phyloP scores from a whole-genome alignment of 2,888 invertebrate species.

The Hymenopus coronatus region DNA sequence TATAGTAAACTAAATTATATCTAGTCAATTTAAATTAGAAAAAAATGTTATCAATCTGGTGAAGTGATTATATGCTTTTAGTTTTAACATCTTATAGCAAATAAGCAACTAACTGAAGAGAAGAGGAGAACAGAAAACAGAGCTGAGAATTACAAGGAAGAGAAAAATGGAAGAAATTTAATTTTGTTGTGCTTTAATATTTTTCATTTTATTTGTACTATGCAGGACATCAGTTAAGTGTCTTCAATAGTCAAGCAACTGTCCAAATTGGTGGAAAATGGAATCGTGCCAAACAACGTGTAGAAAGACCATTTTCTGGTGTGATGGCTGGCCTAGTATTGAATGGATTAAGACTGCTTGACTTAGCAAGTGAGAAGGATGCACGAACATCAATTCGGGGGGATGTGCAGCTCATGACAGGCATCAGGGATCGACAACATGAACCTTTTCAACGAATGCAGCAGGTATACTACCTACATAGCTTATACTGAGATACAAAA shows the following conservation, averaged over 20 bases:
- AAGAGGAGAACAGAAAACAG: too few species aligned
- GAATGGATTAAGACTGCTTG: slow-evolving; percentile 80
- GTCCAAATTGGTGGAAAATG: slow-evolving; percentile 86
- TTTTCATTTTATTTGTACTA: slow-evolving; percentile 30
- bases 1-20: too few species aligned
- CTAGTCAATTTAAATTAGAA: too few species aligned
- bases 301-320: slow-evolving; percentile 80
- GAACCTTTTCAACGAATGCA: slow-evolving; percentile 76
- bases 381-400: slow-evolving; percentile 74
- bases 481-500: too few species aligned
- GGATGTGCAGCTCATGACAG: slow-evolving; percentile 75
- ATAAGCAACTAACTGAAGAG: too few species aligned
- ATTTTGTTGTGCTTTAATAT: background rate
- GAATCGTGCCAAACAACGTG: slow-evolving; percentile 63
- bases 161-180: too few species aligned
- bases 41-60: too few species aligned
- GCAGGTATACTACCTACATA: slow-evolving; percentile 56
- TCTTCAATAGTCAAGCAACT: slow-evolving; percentile 89
- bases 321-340: slow-evolving; percentile 86
- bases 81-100: too few species aligned
- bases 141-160: too few species aligned
- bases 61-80: too few species aligned
- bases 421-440: slow-evolving; percentile 48
- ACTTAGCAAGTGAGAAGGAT: slow-evolving; percentile 81
- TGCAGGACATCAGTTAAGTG: slow-evolving; percentile 75